Percentiles rank a stretch among this genome's conserved stretches.
Conservation (phyloP, 2,113 vertebrate species). For the Scomber scombrus region DNA sequence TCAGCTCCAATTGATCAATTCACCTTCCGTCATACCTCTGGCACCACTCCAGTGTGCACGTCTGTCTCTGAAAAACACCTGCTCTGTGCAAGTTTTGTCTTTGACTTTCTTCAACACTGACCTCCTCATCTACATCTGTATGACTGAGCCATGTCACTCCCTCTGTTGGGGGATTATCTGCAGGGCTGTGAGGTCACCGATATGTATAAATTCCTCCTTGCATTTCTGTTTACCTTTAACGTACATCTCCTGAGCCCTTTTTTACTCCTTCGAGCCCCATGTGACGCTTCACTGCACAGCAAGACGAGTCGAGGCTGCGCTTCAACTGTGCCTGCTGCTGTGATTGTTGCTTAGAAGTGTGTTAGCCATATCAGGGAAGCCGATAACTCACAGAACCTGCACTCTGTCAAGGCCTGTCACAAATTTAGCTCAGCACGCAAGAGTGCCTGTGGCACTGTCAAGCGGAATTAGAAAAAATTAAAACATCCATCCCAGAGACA, state of each 20-base stretch:
- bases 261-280: slow-evolving; percentile 1
- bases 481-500: slow-evolving; percentile 81
- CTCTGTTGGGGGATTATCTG: slow-evolving; percentile 42
- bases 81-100: slow-evolving; percentile 44
- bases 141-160: slow-evolving; percentile 63
- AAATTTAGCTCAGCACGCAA: slow-evolving; percentile 73
- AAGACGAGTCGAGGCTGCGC: slow-evolving; percentile 28
- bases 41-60: slow-evolving; percentile 21
- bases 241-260: slow-evolving; percentile 15
- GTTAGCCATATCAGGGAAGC: slow-evolving; percentile 62
- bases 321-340: slow-evolving; percentile 44
- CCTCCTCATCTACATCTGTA: slow-evolving; percentile 53
- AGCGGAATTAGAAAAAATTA: slow-evolving; percentile 84
- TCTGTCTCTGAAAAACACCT: slow-evolving; percentile 58
- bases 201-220: slow-evolving; percentile 31
- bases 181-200: slow-evolving; percentile 42
- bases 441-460: slow-evolving; percentile 81
- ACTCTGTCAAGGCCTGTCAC: slow-evolving; percentile 77
- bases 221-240: slow-evolving; percentile 18
- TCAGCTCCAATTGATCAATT: slow-evolving; percentile 70
- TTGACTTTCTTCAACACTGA: slow-evolving; percentile 41
- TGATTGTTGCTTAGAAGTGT: slow-evolving; percentile 51
- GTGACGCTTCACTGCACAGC: slow-evolving; percentile 45
- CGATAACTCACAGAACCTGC: slow-evolving; percentile 74
- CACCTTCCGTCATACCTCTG: slow-evolving; percentile 63